Evolutionary conservation across 2,797 vertebrate genomes (phyloP).

Genomic region (Lutra lutra): DNA sequence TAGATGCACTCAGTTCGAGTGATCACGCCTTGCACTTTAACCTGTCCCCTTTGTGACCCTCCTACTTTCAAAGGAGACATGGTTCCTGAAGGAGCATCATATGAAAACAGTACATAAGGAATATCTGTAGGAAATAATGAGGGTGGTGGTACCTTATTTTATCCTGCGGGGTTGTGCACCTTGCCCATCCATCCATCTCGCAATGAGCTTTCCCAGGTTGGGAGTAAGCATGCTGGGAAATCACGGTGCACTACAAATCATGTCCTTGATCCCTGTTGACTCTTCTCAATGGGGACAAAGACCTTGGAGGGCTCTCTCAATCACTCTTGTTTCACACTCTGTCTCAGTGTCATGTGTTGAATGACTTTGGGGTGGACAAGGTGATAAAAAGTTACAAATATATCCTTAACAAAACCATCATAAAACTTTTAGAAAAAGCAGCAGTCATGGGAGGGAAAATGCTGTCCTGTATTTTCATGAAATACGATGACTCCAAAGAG

Average conservation of each 20-base stretch:
- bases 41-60: accelerated
- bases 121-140: accelerated
- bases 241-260: neutral
- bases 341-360: neutral
- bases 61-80: neutral
- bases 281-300: accelerated
- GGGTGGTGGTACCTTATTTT: accelerated
- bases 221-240: accelerated
- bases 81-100: accelerated
- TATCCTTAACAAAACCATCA: neutral
- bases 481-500: neutral
- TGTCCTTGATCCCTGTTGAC: neutral
- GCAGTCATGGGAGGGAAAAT: neutral
- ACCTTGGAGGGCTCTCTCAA: neutral
- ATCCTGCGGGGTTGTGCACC: accelerated
- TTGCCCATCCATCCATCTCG: accelerated
- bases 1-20: accelerated
- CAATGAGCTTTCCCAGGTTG: too few species aligned
- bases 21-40: accelerated
- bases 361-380: neutral
- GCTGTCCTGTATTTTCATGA: neutral
- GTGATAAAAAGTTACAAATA: neutral
- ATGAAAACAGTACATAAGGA: neutral
- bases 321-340: neutral
- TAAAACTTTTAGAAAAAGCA: neutral